These are phyloP conservation scores for Squalus acanthias DNA, from an alignment of 2,797 vertebrate species.

Conservation along the genomic window DNA sequence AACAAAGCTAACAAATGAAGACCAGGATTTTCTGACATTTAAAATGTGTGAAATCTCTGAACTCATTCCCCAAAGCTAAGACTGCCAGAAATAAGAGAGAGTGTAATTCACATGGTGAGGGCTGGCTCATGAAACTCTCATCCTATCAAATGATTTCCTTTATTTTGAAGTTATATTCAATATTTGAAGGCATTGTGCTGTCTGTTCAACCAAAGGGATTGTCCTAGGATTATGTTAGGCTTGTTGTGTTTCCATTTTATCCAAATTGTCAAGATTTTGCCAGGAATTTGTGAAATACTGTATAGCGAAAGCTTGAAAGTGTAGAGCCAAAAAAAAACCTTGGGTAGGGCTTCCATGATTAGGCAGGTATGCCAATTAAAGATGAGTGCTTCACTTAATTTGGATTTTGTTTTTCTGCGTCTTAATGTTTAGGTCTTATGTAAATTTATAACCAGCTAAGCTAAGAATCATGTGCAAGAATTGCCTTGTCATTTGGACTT, in stretches of 20 bases:
- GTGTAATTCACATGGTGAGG: background rate
- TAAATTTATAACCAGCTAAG: too few relatives aligned
- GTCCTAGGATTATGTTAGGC: background rate
- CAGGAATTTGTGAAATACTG: background rate
- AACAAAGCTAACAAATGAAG: too few relatives aligned
- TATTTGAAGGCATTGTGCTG: background rate
- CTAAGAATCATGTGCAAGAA: too few relatives aligned
- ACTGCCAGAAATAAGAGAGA: background rate
- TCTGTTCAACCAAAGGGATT: background rate
- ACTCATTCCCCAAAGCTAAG: background rate
- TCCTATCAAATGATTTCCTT: background rate
- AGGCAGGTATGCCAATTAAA: background rate
- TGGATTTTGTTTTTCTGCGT: too few relatives aligned
- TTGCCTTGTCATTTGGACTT: too few relatives aligned
- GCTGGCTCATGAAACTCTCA: background rate
- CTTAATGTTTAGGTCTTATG: too few relatives aligned
- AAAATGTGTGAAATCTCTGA: background rate
- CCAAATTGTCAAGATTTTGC: background rate
- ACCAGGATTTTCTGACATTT: too few relatives aligned
- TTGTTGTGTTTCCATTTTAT: background rate
- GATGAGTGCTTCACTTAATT: too few relatives aligned
- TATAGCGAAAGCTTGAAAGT: background rate
- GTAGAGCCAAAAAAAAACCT: background rate
- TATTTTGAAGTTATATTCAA: background rate
- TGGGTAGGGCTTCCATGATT: background rate